These are phyloP conservation scores for Lepidocyrtoides sp. DNA, from an alignment of 2,888 invertebrate species.

Conservation along the genomic window DNA sequence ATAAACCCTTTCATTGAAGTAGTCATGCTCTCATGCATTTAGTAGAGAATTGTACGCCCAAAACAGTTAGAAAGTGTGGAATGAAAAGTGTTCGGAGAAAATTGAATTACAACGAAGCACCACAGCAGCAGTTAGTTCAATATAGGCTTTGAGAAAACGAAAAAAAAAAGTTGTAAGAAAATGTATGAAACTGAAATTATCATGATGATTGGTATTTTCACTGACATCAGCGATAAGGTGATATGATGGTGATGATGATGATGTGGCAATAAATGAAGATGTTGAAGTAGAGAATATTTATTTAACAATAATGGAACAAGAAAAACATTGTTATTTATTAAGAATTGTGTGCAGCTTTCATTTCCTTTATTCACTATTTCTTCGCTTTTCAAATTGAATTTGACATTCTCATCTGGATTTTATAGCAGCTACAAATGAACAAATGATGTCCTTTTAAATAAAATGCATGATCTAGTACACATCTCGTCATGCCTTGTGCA, in stretches of 20 bases:
- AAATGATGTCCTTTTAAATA: no score
- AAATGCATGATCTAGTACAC: no score
- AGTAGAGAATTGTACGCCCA: background rate
- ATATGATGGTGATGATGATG: conserved; percentile 50
- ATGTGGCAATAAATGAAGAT: conserved; percentile 26
- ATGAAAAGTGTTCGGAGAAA: conserved; percentile 9
- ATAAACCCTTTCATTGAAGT: background rate
- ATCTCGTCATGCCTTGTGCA: no score
- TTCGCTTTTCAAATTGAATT: no score
- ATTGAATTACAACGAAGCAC: conserved; percentile 47
- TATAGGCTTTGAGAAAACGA: background rate
- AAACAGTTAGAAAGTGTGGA: conserved; percentile 7
- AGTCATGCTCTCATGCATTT: conserved; percentile 1
- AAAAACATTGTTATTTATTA: no score
- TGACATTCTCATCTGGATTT: no score
- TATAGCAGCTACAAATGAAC: no score
- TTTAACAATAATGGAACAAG: no score
- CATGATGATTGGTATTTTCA: conserved; percentile 15
- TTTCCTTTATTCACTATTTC: no score
- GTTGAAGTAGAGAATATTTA: conserved; percentile 86
- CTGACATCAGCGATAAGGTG: background rate
- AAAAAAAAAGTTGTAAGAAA: conserved; percentile 3
- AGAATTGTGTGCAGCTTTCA: no score
- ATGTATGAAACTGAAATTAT: conserved; percentile 40
- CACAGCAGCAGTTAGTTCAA: background rate